Conservation (phyloP, 2,888 invertebrate species). For the Belgica antarctica region DNA sequence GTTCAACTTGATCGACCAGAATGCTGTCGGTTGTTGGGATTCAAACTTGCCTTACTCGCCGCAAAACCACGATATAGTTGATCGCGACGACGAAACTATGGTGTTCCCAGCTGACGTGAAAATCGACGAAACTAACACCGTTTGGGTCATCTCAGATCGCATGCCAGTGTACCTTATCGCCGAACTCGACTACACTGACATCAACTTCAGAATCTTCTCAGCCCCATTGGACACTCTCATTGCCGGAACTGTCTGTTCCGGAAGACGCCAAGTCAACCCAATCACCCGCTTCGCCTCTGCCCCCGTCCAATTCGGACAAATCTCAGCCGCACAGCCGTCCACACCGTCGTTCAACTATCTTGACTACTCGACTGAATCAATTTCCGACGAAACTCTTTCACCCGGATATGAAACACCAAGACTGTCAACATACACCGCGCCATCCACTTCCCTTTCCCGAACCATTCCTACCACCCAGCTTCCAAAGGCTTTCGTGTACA, state of each 20-base stretch:
- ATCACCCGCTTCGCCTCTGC: constrained; percentile 9
- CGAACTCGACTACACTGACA: constrained; percentile 69
- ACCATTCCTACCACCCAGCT: neutral
- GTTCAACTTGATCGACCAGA: constrained; percentile 75
- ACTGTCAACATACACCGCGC: constrained; percentile 5
- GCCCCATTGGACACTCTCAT: constrained; percentile 66
- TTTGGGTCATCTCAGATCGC: constrained; percentile 79
- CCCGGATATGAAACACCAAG: constrained; percentile 45
- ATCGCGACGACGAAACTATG: constrained; percentile 71
- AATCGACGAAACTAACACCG: constrained; percentile 66
- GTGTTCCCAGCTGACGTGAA: constrained; percentile 79
- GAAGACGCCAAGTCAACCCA: constrained; percentile 45
- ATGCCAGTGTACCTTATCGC: constrained; percentile 76
- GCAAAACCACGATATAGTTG: constrained; percentile 67
- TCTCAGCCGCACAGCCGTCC: constrained; percentile 45
- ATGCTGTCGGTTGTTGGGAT: constrained; percentile 82
- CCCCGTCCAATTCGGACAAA: neutral
- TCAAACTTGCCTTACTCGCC: constrained; percentile 64
- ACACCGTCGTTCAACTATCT: constrained; percentile 46
- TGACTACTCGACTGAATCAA: neutral
- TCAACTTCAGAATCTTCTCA: constrained; percentile 74
- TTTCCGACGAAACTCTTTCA: constrained; percentile 19
- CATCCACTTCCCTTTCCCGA: constrained; percentile 2
- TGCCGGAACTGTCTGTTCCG: constrained; percentile 71
- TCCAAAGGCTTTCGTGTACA: constrained; percentile 53